Evolutionary conservation across 2,113 vertebrate genomes (phyloP).

Genomic region (Erinaceus europaeus): DNA sequence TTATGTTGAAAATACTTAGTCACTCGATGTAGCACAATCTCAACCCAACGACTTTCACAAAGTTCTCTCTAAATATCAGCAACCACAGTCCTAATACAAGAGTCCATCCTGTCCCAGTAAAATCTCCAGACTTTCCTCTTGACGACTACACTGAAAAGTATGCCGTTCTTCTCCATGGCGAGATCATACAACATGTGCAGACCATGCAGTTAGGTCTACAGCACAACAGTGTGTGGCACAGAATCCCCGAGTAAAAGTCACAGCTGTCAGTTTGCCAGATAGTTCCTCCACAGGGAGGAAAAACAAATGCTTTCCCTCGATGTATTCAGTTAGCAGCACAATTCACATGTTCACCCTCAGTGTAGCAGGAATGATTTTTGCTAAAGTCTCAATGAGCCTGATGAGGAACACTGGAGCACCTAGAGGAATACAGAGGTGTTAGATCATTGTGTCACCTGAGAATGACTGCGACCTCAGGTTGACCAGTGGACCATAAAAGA

Average conservation of each 20-base stretch:
- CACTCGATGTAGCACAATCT: neutral
- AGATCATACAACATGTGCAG: slow-evolving; percentile 82
- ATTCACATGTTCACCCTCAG: slow-evolving; percentile 75
- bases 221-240: slow-evolving; percentile 85
- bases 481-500: too few species aligned
- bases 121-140: neutral
- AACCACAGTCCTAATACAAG: neutral
- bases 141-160: neutral
- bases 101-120: neutral
- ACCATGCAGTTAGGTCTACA: slow-evolving; percentile 88
- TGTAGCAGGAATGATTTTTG: slow-evolving; percentile 83
- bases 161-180: slow-evolving; percentile 81
- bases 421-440: slow-evolving; percentile 81
- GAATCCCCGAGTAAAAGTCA: slow-evolving; percentile 90
- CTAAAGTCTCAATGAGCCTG: slow-evolving; percentile 84
- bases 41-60: neutral
- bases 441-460: slow-evolving; percentile 79
- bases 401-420: slow-evolving; percentile 84
- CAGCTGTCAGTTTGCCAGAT: slow-evolving; percentile 74
- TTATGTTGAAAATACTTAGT: slow-evolving; percentile 14
- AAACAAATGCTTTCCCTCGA: slow-evolving; percentile 81
- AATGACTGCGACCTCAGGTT: slow-evolving; percentile 59
- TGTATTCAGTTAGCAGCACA: slow-evolving; percentile 79
- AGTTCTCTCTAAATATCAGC: neutral
- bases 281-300: slow-evolving; percentile 84